These are phyloP conservation scores for Tiliacea aurago DNA, from an alignment of 2,888 invertebrate genomes.

Conservation along the genomic window DNA sequence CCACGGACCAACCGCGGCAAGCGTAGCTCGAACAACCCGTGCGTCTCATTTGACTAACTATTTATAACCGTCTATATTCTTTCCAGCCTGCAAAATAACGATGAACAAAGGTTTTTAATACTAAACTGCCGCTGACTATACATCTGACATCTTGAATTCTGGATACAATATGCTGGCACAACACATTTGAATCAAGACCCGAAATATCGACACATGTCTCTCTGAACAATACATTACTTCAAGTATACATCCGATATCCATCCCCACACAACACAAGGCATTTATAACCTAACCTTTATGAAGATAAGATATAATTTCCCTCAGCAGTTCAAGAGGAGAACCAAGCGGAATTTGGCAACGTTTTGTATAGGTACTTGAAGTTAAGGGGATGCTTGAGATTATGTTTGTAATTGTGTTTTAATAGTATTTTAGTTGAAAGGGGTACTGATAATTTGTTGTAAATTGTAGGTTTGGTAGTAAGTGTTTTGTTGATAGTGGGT, in stretches of 20 bases:
- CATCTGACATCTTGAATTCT: slow-evolving; percentile 47
- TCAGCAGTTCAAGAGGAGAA: slow-evolving; percentile 25
- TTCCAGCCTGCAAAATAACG: slow-evolving; percentile 32
- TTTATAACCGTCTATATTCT: slow-evolving; percentile 26
- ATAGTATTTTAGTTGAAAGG: slow-evolving; percentile 79
- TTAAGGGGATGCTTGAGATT: slow-evolving; percentile 84
- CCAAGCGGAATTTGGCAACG: slow-evolving; percentile 63
- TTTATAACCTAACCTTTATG: slow-evolving; percentile 53
- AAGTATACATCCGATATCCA: slow-evolving; percentile 80
- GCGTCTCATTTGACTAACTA: neutral
- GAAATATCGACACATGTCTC: slow-evolving; percentile 86
- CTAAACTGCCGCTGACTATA: slow-evolving; percentile 11
- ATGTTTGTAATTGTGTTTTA: slow-evolving; percentile 85
- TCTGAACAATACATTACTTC: slow-evolving; percentile 77
- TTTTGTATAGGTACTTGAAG: slow-evolving; percentile 83
- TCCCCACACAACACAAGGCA: slow-evolving; percentile 60
- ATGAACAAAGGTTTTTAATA: slow-evolving; percentile 24
- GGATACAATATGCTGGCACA: slow-evolving; percentile 34
- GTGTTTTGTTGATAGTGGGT: neutral
- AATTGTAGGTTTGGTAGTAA: slow-evolving; percentile 43
- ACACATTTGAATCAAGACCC: slow-evolving; percentile 68
- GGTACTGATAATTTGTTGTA: slow-evolving; percentile 55
- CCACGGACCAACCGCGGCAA: too few species aligned
- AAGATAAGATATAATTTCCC: slow-evolving; percentile 66
- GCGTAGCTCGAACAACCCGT: too few species aligned